Evolutionary conservation across 1,140 invertebrate species (phyloP).

Genomic region (Sinonovacula constricta): DNA sequence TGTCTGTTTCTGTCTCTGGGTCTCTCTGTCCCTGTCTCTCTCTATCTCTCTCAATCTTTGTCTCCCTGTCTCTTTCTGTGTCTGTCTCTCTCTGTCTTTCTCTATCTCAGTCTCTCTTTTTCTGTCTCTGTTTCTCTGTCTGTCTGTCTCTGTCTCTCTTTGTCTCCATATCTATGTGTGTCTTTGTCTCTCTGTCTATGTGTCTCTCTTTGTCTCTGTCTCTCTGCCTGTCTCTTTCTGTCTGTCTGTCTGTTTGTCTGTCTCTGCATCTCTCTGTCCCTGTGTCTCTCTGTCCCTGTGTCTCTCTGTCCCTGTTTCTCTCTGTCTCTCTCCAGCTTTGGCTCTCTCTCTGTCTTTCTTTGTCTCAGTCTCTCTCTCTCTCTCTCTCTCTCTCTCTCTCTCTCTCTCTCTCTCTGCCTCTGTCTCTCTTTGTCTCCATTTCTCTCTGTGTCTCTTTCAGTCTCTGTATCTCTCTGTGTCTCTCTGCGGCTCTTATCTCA

Average conservation of each 20-base stretch:
- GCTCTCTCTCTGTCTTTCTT: conserved; percentile 8
- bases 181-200: too few species aligned
- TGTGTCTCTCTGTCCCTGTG: neutral
- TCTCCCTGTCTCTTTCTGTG: neutral
- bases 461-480: too few species aligned
- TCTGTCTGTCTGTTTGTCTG: neutral
- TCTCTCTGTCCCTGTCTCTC: neutral
- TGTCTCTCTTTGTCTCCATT: too few species aligned
- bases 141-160: conserved; percentile 13
- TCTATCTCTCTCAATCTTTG: too few species aligned
- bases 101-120: conserved; percentile 6
- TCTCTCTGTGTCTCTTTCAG: too few species aligned
- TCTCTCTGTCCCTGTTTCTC: neutral
- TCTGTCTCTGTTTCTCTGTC: too few species aligned
- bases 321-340: neutral
- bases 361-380: too few species aligned
- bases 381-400: too few species aligned
- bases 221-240: neutral
- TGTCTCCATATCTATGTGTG: too few species aligned
- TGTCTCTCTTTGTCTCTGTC: conserved; percentile 22
- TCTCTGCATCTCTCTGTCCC: neutral
- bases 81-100: conserved; percentile 9
- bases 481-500: too few species aligned
- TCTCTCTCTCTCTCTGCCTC: too few species aligned
- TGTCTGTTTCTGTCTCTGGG: too few species aligned